Base-by-base conservation (phyloP, 1,140 invertebrate genomes). In the Euura lappo region DNA sequence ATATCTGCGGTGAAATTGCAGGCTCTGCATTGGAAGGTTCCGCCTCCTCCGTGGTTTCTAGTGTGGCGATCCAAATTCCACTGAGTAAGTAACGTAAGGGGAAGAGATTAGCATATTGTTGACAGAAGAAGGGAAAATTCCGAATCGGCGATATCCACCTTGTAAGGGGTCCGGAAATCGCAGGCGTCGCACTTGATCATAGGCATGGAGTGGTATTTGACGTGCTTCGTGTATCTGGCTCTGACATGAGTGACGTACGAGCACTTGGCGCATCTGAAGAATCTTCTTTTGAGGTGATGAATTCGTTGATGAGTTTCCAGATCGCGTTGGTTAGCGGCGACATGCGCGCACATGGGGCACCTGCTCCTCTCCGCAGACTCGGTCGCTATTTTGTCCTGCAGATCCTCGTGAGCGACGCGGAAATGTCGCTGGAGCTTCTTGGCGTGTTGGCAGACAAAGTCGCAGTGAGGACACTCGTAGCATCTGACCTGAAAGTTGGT, bases 1-100 rank as follows among this genome's bases (percentile, higher is more conserved):
- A 96, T 97, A 79, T 97, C 94, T 10, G 96, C 94, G 1, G 95
- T 95, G 85, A 98, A 98, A 82, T 95, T 96, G 85, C 97, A 98
- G 74, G 94, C 91, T 13, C 92, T 91, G 86, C 97, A 98, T 79
- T 93, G 92, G 86, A 94, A 96, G 70, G 92, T 91, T 11, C 95
- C 95, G 42, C 89, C 91, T 0, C 94, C 94, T 65, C 92, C 93
- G 83, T 98, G 97, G 83, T 97, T 97, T 84, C 95, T 93, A 87
- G 94, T 94, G 82, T 99, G 97, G 11, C 97, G 90, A 81, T 98
- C 96, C 83, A 97, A 90, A 87, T 98, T 98, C 93, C 95, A 96
- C 85, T 87, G 75, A 11, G 28, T 0, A 28, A 28, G 28, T 28
- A 28, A 28, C 28, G 28, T 28, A 1, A 28, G 28, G 28, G 28